Percentiles rank a stretch among this genome's conserved stretches.
Conservation (phyloP, 2,888 invertebrate species). For the Polydrusus cervinus region DNA sequence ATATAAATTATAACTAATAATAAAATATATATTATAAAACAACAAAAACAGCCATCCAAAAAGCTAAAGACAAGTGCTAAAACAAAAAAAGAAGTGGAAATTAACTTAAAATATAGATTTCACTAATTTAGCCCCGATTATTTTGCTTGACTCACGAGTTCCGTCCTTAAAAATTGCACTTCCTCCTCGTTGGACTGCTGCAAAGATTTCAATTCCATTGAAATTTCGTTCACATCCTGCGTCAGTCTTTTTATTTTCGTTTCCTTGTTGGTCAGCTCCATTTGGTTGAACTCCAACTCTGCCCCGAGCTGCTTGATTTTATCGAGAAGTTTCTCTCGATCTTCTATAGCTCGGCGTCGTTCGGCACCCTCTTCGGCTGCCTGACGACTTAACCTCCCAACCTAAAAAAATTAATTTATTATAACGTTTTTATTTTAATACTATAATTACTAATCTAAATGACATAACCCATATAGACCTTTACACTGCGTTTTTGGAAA, state of each 20-base stretch:
- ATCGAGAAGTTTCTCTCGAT: constrained; percentile 79
- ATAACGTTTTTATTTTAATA: no score
- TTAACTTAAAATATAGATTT: constrained; percentile 15
- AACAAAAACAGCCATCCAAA: constrained; percentile 32
- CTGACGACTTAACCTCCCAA: constrained; percentile 86
- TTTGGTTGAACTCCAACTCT: constrained; percentile 79
- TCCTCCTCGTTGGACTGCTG: constrained; percentile 74
- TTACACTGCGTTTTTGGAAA: no score
- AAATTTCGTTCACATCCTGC: constrained; percentile 83
- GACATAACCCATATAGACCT: no score
- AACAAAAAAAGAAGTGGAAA: constrained; percentile 38
- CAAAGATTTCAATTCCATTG: constrained; percentile 76
- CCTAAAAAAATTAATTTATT: no score
- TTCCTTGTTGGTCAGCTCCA: constrained; percentile 80
- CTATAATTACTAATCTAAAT: no score
- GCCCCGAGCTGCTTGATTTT: constrained; percentile 78
- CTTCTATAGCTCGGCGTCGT: constrained; percentile 81
- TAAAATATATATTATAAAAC: constrained; percentile 24
- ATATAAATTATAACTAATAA: constrained; percentile 16
- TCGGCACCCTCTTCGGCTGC: constrained; percentile 90
- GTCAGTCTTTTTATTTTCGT: constrained; percentile 82
- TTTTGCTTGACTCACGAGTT: constrained; percentile 74
- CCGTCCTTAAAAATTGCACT: constrained; percentile 73
- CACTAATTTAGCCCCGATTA: constrained; percentile 28
- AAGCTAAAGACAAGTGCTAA: constrained; percentile 37